Evolutionary conservation across 2,888 invertebrate genomes (phyloP), one percentile per base, ranked within the genome.

Genomic region (Calameuta idolon): DNA sequence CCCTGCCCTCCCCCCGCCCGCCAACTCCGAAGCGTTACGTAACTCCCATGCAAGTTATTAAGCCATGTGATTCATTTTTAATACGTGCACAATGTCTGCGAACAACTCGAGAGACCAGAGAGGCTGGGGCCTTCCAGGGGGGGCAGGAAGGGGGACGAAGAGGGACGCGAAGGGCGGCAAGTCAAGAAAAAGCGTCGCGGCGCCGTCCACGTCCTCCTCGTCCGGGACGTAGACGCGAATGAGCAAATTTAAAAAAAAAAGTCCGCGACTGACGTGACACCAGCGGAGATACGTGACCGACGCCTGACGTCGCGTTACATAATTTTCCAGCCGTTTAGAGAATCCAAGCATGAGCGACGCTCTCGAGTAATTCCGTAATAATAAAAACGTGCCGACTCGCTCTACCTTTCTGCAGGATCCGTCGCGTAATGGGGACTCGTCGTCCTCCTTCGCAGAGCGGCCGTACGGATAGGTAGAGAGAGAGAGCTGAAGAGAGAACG

Each of bases 351-450:
- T 31, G 80, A 80, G 76, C 77, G 79, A 80, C 81, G 82, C 84
- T 78, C 83, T 83, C 79, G 82, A 83, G 84, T 87, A 87, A 87
- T 87, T 87, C 83, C 85, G 85, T 87, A 84, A 87, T 85, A 87
- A 87, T 86, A 85, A 85, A 85, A 86, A 85, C 85, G 86, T 85
- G 87, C 82, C 84, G 83, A 81, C 83, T 87, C 85, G 84, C 83
- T 85, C 85, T 85, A 82, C 81, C 81, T 80, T 77, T 81, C 84
- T 81, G 86, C 83, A 81, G 84, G 88, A 86, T 88, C 87, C 82
- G 87, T 86, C 83, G 86, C 84, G 85, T 88, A 88, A 88, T 86
- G 82, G 87, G 88, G 40, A 40, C 40, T 40, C 40, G 83, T 84
- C 84, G 85, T 85, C 86, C 85, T 85, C 83, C 83, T 85, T 78